These are phyloP conservation scores for Mormyrops attenuatus DNA, from an alignment of 2,797 vertebrate genomes.

Conservation along the genomic window DNA sequence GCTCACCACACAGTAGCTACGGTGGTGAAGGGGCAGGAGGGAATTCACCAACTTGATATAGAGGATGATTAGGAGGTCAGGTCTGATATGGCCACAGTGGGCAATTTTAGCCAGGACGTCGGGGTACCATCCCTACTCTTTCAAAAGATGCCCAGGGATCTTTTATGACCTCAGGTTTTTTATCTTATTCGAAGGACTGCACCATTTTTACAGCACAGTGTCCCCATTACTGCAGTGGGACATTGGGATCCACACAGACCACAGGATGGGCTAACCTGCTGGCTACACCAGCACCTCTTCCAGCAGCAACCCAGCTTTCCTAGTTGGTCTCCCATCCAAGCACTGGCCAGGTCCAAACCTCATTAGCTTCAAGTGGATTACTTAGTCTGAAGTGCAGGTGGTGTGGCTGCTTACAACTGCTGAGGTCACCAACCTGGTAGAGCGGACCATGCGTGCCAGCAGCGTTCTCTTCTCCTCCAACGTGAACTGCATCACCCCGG, in stretches of 20 bases:
- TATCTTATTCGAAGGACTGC: background rate
- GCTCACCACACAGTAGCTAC: background rate
- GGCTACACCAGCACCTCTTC: background rate
- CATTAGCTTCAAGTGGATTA: background rate
- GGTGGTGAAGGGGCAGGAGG: background rate
- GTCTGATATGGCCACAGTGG: background rate
- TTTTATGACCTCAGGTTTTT: background rate
- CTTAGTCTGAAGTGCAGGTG: background rate
- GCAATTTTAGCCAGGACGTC: background rate
- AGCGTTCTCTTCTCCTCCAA: slow-evolving; percentile 77
- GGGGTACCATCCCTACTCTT: background rate
- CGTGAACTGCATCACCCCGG: slow-evolving; percentile 77
- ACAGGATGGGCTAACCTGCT: background rate
- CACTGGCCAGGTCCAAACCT: background rate
- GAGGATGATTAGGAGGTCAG: background rate
- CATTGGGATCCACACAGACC: background rate
- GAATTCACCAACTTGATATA: background rate
- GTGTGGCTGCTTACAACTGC: background rate
- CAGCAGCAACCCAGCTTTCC: background rate
- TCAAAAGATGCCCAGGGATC: background rate
- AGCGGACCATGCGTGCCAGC: slow-evolving; percentile 75
- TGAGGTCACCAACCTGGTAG: slow-evolving; percentile 64
- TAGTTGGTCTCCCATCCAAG: background rate
- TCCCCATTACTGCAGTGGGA: background rate
- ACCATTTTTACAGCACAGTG: background rate